Base-by-base conservation (phyloP, 2,797 vertebrate genomes). In the Channallabes apus region DNA sequence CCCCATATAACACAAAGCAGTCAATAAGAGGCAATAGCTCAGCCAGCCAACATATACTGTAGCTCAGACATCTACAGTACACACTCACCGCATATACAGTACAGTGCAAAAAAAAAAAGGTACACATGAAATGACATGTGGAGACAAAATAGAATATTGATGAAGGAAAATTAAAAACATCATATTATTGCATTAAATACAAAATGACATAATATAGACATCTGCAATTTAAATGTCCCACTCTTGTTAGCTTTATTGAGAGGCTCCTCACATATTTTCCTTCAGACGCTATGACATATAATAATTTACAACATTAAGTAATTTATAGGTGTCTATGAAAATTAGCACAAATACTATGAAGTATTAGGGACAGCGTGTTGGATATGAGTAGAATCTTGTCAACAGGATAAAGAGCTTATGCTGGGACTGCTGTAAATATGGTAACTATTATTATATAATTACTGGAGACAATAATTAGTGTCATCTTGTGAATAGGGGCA, bases 1-100 rank as follows among this genome's bases (percentile, higher is more conserved):
- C 32, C 54, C 65, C n/a, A n/a, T 71, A 59, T 46, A 27, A 86
- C 73, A 46, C 87, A 80, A 84, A 85, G 87, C 54, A 7, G 73
- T 81, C 87, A 83, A 87, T 89, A 89, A 83, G 80, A 86, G 89
- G 88, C 56, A 61, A 85, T 51, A 86, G 35, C 73, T 51, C 20
- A 72, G 65, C 65, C 65, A 71, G 17, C 41, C 6, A 46, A 9
- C 41, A 46, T 46, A 46, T 46, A 35, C 35, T 35, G 35, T 35
- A 46, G 41, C 41, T 46, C 41, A 46, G 41, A 0, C 41, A 61
- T 54, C 24, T 6, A 80, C n/a, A n/a, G n/a, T n/a, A n/a, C 24
- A 72, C 58, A 80, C 41, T 51, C 78, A 46, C 20, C 11, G 12
- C 5, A 41, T 4, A 65, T 4, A 29, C 15, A 46, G 11, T 56